Base-by-base conservation (phyloP, 2,113 vertebrate species). In the Andinoacara biseriatus region DNA sequence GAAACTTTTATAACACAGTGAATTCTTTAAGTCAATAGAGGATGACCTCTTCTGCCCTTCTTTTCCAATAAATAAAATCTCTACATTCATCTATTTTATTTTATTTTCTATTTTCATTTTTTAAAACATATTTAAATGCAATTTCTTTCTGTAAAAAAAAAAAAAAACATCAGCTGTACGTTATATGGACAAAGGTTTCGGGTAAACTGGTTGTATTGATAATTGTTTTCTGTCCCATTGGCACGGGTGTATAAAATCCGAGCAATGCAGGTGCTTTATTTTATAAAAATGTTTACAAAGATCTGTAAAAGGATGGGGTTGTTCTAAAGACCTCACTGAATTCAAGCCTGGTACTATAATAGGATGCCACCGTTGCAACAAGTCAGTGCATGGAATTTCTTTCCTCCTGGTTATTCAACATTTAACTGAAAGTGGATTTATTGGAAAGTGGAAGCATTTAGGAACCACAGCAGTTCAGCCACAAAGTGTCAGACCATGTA, bases 301-400 rank as follows among this genome's bases (percentile, higher is more conserved):
- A 26, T 17, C 17, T 46, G 43, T 26, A 8, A 67, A 67, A 46
- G 8, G 43, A 46, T 46, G 24, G 24, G n/a, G 38, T 24, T 3
- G 17, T 18, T 67, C 0, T 67, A 49, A 46, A 67, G 22, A 67
- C 6, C 40, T 46, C 22, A 46, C 14, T 46, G 43, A 46, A 26
- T 46, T 67, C 15, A 11, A 46, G 14, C 18, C 15, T 7, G 8
- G 0, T 18, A 40, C 63, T 4, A 1, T 49, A 49, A 29, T 26
- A 49, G 22, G 63, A 67, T 4, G 22, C 40, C 15, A 46, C 63
- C 40, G 26, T 26, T 67, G 63, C 63, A 49, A 67, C 26, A 67
- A 49, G 63, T 49, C 40, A 67, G 22, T 24, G 46, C 40, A 10
- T 7, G 63, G 26, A 67, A 67, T 14, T 46, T 3, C 22, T 46